Percentiles rank a stretch among this genome's conserved stretches.
phyloP scores from a whole-genome alignment of 2,797 vertebrate species.

The Cirrhinus mrigala region DNA sequence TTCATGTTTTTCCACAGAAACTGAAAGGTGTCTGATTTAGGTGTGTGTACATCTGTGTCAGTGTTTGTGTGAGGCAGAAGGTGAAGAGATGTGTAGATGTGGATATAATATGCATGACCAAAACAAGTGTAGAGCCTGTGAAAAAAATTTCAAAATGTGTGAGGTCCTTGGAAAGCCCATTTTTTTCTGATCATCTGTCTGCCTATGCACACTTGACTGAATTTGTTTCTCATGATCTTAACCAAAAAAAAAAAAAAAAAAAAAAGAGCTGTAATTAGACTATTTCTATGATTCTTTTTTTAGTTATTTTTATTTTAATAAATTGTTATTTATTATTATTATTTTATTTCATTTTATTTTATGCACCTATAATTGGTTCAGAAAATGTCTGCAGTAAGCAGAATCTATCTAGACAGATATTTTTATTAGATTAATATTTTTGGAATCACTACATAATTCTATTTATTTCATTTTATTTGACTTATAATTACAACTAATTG shows the following conservation, averaged over 20 bases:
- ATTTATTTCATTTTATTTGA: not conserved
- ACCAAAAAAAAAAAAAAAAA: no score
- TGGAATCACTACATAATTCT: not conserved
- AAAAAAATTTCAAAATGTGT: not conserved
- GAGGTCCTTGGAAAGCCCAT: not conserved
- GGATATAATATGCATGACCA: constrained; percentile 44
- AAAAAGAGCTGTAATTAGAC: no score
- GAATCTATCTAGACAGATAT: not conserved
- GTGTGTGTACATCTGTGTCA: constrained; percentile 44
- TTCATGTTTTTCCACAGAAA: constrained; percentile 59
- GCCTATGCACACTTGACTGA: no score
- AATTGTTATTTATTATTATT: no score
- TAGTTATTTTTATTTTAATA: no score
- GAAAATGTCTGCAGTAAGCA: not conserved
- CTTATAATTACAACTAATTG: not conserved
- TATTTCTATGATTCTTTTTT: no score
- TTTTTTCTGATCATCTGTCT: not conserved
- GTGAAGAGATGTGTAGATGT: constrained; percentile 12
- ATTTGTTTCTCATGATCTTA: not conserved
- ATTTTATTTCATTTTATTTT: not conserved
- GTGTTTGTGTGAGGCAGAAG: constrained; percentile 18
- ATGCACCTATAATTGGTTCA: not conserved
- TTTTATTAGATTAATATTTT: not conserved
- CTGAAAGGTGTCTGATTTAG: constrained; percentile 70
- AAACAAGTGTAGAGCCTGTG: not conserved